These are phyloP conservation scores for Alviniconcha marisindica DNA, from an alignment of 1,140 invertebrate species.

Conservation along the genomic window DNA sequence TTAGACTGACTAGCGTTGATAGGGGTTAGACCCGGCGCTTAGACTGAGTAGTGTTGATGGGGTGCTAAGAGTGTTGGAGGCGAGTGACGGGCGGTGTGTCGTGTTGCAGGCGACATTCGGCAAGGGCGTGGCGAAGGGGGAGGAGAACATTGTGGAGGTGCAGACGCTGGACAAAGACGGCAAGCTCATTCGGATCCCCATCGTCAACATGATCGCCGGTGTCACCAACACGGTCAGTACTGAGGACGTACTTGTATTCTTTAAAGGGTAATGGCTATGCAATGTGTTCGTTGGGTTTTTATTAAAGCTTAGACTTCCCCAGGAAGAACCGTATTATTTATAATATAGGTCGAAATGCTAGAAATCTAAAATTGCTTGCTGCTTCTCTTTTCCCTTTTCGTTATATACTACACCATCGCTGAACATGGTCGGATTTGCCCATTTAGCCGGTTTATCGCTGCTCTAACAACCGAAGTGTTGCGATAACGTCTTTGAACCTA, in stretches of 20 bases:
- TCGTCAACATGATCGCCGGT: constrained; percentile 63
- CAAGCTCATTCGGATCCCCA: constrained; percentile 58
- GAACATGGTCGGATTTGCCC: too few relatives aligned
- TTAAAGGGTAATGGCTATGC: background rate
- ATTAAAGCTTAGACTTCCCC: background rate
- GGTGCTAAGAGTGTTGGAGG: too few relatives aligned
- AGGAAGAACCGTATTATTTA: background rate
- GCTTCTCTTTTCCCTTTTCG: too few relatives aligned
- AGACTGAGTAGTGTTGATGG: too few relatives aligned
- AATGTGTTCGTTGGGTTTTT: background rate
- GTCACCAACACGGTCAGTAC: constrained; percentile 63
- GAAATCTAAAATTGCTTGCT: background rate
- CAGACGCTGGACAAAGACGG: constrained; percentile 65
- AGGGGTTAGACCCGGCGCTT: too few relatives aligned
- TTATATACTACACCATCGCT: too few relatives aligned
- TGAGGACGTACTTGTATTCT: constrained; percentile 1
- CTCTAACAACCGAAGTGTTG: too few relatives aligned
- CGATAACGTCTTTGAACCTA: too few relatives aligned
- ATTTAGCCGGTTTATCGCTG: too few relatives aligned
- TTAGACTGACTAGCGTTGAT: too few relatives aligned
- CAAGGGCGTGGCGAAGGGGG: constrained; percentile 58
- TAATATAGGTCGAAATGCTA: background rate
- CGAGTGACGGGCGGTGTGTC: background rate
- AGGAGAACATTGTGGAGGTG: constrained; percentile 66
- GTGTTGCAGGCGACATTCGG: constrained; percentile 63